Percentiles rank a stretch among this genome's conserved stretches.
phyloP scores from a whole-genome alignment of 2,797 vertebrate genomes.

The Cyclura pinguis region DNA sequence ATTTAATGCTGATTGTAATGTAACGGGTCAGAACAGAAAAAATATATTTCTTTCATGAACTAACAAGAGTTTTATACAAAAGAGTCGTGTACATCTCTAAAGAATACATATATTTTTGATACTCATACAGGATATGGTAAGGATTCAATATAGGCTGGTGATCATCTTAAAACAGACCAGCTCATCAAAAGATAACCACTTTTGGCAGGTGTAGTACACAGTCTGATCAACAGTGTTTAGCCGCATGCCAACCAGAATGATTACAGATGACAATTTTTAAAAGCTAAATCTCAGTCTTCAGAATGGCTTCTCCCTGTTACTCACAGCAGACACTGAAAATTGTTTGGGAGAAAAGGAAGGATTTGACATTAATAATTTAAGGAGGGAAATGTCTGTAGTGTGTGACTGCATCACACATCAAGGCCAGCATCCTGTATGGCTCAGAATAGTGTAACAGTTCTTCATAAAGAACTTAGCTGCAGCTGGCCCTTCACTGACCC shows the following conservation, averaged over 20 bases:
- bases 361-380: neutral
- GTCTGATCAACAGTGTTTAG: constrained; percentile 40
- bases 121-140: neutral
- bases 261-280: constrained; percentile 27
- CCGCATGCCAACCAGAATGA: constrained; percentile 6
- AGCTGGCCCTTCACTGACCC: too few relatives aligned
- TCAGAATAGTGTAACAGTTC: too few relatives aligned
- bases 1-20: neutral
- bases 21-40: constrained; percentile 17
- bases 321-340: constrained; percentile 11
- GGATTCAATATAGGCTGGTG: constrained; percentile 1
- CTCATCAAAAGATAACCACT: constrained; percentile 7
- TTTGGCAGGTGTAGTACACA: neutral
- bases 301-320: constrained; percentile 30
- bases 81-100: neutral
- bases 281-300: constrained; percentile 3
- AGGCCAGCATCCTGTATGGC: too few relatives aligned
- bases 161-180: constrained; percentile 4
- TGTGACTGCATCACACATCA: neutral
- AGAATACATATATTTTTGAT: constrained; percentile 10
- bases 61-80: constrained; percentile 33
- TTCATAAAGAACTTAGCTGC: too few relatives aligned
- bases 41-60: constrained; percentile 27
- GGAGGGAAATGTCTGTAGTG: neutral
- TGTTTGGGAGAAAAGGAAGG: neutral